These are phyloP conservation scores for Xestia rhomboidea DNA, from an alignment of 2,888 invertebrate species.

Conservation along the genomic window DNA sequence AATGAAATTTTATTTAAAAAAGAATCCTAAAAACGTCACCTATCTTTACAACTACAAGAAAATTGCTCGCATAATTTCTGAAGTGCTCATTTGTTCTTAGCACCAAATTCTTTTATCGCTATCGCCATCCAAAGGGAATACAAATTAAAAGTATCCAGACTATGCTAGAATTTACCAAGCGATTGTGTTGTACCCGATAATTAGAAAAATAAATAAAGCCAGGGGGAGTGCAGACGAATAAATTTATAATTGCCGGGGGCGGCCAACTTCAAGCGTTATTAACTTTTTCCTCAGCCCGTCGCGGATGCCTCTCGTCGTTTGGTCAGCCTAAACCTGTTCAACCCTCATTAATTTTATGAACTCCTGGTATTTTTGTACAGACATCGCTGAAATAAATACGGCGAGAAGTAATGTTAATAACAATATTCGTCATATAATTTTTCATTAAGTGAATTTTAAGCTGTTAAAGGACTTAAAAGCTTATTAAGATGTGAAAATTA, in stretches of 20 bases:
- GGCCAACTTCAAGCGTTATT: constrained; percentile 75
- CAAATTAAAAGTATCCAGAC: constrained; percentile 61
- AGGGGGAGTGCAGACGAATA: constrained; percentile 65
- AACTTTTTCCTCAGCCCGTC: constrained; percentile 72
- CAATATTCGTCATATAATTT: constrained; percentile 1
- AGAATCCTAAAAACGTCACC: not conserved
- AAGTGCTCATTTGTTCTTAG: constrained; percentile 11
- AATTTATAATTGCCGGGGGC: constrained; percentile 74
- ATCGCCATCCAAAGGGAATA: constrained; percentile 19
- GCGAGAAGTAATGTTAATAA: constrained; percentile 6
- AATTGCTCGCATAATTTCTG: not conserved
- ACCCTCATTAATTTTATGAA: constrained; percentile 72
- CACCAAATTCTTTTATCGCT: constrained; percentile 15
- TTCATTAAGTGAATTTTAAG: not conserved
- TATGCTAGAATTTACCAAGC: constrained; percentile 45
- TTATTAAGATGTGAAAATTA: not conserved
- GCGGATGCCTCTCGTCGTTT: constrained; percentile 64
- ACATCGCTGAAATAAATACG: constrained; percentile 14
- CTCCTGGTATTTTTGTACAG: constrained; percentile 52
- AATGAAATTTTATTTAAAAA: not conserved
- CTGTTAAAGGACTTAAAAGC: not conserved
- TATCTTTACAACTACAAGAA: not conserved
- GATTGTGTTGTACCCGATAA: constrained; percentile 65
- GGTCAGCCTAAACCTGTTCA: constrained; percentile 70
- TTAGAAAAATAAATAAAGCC: constrained; percentile 67